A percentile compares a stretch with the other conserved stretches of the same genome.
phyloP scores from a whole-genome alignment of 37 sponge, comb jelly and placozoan genomes.

The Trichoplax adhaerens region DNA sequence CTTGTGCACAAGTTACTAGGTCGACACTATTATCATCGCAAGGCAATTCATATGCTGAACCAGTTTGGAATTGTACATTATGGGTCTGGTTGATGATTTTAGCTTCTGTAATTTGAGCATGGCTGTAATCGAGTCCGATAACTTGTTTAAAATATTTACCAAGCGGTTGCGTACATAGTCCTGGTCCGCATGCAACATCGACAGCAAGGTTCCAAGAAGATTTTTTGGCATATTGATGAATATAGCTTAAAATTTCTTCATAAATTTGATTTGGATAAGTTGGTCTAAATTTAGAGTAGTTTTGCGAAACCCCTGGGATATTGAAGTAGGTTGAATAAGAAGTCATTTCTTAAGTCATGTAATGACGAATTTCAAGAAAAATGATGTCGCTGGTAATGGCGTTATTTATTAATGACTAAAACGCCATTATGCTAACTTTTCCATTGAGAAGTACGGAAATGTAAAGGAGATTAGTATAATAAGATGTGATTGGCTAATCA shows the following conservation, averaged over 20 bases:
- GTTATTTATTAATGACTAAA: too few species aligned
- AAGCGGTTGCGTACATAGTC: constrained; percentile 59
- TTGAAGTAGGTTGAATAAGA: too few species aligned
- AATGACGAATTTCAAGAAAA: too few species aligned
- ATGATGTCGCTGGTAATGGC: too few species aligned
- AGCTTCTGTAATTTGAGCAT: constrained; percentile 41
- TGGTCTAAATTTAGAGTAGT: constrained; percentile 32
- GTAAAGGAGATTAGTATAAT: too few species aligned
- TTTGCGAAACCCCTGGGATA: too few species aligned
- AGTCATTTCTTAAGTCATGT: too few species aligned
- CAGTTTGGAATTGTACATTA: constrained; percentile 34
- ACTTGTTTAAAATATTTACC: constrained; percentile 14
- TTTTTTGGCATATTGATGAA: too few species aligned
- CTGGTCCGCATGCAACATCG: constrained; percentile 64
- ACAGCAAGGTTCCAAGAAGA: constrained; percentile 11
- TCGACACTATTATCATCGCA: constrained; percentile 16
- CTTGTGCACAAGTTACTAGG: constrained; percentile 49
- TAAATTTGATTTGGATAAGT: constrained; percentile 23
- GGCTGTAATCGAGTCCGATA: constrained; percentile 51
- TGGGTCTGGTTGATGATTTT: too few species aligned
- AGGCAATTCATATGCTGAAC: constrained; percentile 18
- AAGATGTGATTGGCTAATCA: too few species aligned
- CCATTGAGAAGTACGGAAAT: too few species aligned
- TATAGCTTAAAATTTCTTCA: constrained; percentile 22
- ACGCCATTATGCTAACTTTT: too few species aligned